Conservation (phyloP, 2,888 invertebrate species). For the Lithophane semibrunnea region DNA sequence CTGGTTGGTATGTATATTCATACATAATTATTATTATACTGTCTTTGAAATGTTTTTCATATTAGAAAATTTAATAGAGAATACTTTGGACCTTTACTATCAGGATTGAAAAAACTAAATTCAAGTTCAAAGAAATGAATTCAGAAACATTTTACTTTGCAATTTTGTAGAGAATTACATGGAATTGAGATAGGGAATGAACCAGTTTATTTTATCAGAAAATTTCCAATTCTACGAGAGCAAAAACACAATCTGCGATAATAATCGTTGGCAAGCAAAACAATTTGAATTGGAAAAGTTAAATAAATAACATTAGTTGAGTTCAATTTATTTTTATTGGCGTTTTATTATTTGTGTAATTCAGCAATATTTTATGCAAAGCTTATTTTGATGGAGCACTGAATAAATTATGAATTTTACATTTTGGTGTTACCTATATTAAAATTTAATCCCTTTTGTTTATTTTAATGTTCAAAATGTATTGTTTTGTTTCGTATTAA, state of each 20-base stretch:
- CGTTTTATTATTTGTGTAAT: conserved; percentile 42
- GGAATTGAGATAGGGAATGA: conserved; percentile 33
- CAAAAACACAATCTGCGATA: conserved; percentile 59
- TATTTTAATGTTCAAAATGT: neutral
- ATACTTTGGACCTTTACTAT: neutral
- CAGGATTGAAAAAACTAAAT: conserved; percentile 1
- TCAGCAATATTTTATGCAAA: conserved; percentile 51
- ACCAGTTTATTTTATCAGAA: conserved; percentile 49
- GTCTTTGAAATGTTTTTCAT: neutral
- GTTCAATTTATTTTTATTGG: conserved; percentile 58
- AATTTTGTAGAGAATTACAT: conserved; percentile 30
- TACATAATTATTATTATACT: too few species aligned
- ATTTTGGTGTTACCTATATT: neutral
- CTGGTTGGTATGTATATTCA: too few species aligned
- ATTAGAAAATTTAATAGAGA: neutral
- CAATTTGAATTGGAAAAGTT: conserved; percentile 61
- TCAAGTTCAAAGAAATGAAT: conserved; percentile 23
- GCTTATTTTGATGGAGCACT: conserved; percentile 31
- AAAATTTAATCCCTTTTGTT: neutral
- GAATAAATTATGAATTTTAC: conserved; percentile 28
- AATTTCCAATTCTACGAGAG: conserved; percentile 48
- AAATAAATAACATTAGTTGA: conserved; percentile 59
- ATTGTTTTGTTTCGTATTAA: neutral
- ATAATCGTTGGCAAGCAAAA: conserved; percentile 61
- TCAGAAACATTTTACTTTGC: conserved; percentile 31